phyloP scores from a whole-genome alignment of 2,113 vertebrate species.

The Catharus fuscescens region DNA sequence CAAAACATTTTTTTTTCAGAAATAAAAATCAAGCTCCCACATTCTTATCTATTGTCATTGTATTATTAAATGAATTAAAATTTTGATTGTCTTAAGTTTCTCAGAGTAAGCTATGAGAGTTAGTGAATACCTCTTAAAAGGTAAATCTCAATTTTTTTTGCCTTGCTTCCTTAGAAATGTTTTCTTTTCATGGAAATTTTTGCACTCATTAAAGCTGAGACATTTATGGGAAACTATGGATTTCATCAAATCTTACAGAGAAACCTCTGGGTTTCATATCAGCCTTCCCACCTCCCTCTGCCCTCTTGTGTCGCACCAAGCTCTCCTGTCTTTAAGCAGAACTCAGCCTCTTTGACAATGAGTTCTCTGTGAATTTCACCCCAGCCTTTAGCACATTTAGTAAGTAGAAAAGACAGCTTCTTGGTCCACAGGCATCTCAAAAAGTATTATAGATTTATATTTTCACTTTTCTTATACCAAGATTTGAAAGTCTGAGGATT shows the following conservation, averaged over 20 bases:
- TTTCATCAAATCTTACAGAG: background rate
- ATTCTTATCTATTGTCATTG: background rate
- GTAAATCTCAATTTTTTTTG: background rate
- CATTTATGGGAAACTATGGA: background rate
- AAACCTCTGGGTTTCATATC: background rate
- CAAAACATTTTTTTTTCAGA: conserved; percentile 27
- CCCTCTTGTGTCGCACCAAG: fast-evolving
- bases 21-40: background rate
- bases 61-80: background rate
- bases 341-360: background rate
- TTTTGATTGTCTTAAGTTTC: background rate
- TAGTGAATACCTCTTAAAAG: background rate
- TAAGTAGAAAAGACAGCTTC: background rate
- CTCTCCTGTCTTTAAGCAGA: background rate
- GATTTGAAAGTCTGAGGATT: background rate
- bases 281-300: background rate
- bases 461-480: background rate
- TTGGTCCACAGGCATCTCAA: background rate
- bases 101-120: background rate
- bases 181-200: background rate
- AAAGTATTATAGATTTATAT: background rate
- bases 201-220: background rate
- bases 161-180: background rate
- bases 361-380: background rate
- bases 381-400: background rate